Evolutionary conservation across 2,797 vertebrate genomes (phyloP).

Genomic region (Chaunax sp.): DNA sequence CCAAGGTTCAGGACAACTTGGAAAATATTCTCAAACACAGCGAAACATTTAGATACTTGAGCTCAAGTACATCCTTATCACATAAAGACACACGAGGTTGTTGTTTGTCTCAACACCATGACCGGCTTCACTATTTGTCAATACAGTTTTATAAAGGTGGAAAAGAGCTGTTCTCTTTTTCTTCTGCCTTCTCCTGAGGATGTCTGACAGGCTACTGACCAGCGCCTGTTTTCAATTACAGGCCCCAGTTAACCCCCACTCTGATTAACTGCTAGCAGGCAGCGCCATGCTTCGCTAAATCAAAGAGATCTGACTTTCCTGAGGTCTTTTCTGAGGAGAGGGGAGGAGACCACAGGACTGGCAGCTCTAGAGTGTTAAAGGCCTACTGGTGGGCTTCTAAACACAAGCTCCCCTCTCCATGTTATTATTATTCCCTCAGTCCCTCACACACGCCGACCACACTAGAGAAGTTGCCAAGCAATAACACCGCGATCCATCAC

Average conservation of each 20-base stretch:
- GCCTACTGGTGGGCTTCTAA: slow-evolving; percentile 18
- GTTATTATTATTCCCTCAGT: background rate
- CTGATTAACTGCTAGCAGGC: slow-evolving; percentile 75
- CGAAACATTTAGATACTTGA: too few species aligned
- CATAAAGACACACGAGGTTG: too few species aligned
- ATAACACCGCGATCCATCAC: slow-evolving; percentile 34
- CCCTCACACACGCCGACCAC: slow-evolving; percentile 22
- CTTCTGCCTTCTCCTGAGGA: background rate
- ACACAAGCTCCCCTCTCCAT: slow-evolving; percentile 2
- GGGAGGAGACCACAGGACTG: background rate
- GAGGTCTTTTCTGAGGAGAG: slow-evolving; percentile 42
- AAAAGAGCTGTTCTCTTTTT: slow-evolving; percentile 12
- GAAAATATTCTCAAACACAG: too few species aligned
- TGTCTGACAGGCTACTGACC: slow-evolving; percentile 42
- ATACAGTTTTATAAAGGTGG: slow-evolving; percentile 2
- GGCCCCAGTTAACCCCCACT: slow-evolving; percentile 56
- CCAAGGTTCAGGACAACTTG: background rate
- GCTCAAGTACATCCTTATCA: too few species aligned
- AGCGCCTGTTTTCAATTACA: slow-evolving; percentile 75
- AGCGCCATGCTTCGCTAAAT: slow-evolving; percentile 52
- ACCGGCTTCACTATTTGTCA: slow-evolving; percentile 6
- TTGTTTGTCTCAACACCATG: background rate
- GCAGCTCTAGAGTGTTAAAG: slow-evolving; percentile 1
- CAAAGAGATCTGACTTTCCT: slow-evolving; percentile 59
- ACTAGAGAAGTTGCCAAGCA: slow-evolving; percentile 17